phyloP scores from a whole-genome alignment of 2,797 vertebrate genomes.

The Rhynchonycteris naso region DNA sequence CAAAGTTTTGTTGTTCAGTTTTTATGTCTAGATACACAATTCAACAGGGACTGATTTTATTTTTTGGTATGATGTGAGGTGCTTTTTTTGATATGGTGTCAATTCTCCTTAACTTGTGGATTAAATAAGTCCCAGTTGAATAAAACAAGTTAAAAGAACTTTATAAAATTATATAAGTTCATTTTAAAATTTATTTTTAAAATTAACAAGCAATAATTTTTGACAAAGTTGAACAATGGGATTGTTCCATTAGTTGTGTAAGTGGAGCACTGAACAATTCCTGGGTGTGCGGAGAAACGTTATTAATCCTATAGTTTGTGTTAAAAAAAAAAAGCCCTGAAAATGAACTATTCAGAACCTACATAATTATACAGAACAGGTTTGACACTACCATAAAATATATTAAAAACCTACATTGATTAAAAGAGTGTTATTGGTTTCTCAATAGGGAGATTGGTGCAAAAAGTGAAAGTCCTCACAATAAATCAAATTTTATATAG shows the following conservation, averaged over 20 bases:
- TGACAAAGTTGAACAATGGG: neutral
- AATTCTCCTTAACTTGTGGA: slow-evolving; percentile 39
- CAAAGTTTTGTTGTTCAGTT: neutral
- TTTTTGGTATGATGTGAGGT: neutral
- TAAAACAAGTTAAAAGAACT: neutral
- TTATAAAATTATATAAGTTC: neutral
- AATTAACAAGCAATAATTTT: neutral
- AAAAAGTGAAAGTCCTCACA: neutral
- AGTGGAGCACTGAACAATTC: neutral
- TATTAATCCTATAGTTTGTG: neutral
- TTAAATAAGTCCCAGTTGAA: neutral
- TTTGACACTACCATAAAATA: neutral
- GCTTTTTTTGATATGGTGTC: neutral
- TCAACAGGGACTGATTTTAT: neutral
- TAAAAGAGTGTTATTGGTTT: neutral
- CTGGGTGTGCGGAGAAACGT: too few species aligned
- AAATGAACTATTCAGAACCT: neutral
- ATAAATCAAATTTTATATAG: neutral
- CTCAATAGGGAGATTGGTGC: neutral
- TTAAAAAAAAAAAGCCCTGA: neutral
- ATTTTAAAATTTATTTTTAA: slow-evolving; percentile 9
- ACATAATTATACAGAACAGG: neutral
- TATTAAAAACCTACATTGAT: neutral
- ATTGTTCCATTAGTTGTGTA: neutral
- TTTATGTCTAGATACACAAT: neutral